Conservation (phyloP, 1,140 invertebrate genomes). For the Hyphantria cunea region DNA sequence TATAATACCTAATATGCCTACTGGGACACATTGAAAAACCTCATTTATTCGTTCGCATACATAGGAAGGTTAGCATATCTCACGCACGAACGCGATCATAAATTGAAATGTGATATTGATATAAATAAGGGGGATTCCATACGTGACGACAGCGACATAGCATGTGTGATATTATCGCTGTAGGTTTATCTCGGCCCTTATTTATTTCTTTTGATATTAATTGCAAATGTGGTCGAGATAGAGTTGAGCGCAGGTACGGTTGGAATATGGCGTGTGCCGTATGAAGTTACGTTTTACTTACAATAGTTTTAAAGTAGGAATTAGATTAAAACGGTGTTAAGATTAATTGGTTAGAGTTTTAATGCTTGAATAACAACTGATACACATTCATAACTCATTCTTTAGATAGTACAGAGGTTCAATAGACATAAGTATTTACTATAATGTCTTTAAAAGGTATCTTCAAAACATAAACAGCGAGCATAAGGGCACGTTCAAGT, state of each 20-base stretch:
- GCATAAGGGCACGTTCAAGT: no score
- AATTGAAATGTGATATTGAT: constrained; percentile 67
- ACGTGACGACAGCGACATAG: constrained; percentile 56
- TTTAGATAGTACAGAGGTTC: no score
- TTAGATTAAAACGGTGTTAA: no score
- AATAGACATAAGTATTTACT: no score
- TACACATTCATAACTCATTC: no score
- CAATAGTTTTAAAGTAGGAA: no score
- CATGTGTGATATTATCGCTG: constrained; percentile 33
- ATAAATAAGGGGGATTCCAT: constrained; percentile 54
- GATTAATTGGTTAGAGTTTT: no score
- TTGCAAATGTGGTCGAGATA: constrained; percentile 22
- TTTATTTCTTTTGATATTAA: constrained; percentile 35
- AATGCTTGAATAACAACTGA: no score
- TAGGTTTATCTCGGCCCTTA: constrained; percentile 22
- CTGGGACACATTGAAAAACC: constrained; percentile 18
- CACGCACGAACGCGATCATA: constrained; percentile 41
- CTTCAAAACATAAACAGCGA: no score
- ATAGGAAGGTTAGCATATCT: constrained; percentile 26
- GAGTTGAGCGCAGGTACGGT: not conserved
- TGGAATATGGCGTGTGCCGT: not conserved
- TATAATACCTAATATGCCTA: not conserved
- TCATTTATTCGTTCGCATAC: constrained; percentile 18
- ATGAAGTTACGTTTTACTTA: not conserved
- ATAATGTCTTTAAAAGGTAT: no score